Percentiles rank a stretch among this genome's conserved stretches.
Evolutionary conservation across 2,797 vertebrate genomes (phyloP).

Genomic region (Anguilla megastoma): DNA sequence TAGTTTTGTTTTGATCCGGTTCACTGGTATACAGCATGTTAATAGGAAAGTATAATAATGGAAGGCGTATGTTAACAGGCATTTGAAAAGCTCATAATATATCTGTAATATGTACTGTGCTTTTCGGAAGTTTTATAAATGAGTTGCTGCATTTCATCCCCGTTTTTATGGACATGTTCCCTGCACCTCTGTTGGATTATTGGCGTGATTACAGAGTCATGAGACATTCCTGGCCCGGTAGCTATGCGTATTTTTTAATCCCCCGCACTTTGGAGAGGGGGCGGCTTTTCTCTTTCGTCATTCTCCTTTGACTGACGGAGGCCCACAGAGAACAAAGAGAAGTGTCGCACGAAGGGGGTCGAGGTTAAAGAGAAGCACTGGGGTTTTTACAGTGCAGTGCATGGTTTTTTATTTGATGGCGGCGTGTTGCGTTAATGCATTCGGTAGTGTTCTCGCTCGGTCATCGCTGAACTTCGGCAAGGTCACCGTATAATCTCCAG

Average conservation of each 20-base stretch:
- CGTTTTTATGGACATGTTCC: slow-evolving; percentile 50
- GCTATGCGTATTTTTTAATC: slow-evolving; percentile 7
- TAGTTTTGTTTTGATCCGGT: background rate
- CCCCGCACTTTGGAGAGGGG: background rate
- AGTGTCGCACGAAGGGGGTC: background rate
- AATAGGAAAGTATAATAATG: background rate
- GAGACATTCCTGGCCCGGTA: background rate
- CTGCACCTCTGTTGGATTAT: slow-evolving; percentile 16
- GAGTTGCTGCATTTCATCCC: slow-evolving; percentile 55
- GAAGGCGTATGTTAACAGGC: background rate
- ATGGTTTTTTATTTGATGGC: background rate
- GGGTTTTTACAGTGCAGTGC: background rate
- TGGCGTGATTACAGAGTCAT: slow-evolving; percentile 25
- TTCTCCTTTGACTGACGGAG: background rate
- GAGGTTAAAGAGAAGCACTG: background rate
- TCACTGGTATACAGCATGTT: background rate
- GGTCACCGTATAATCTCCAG: background rate
- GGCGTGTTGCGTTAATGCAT: background rate
- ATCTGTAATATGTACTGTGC: background rate
- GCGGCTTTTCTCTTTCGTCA: background rate
- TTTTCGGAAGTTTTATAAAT: slow-evolving; percentile 35
- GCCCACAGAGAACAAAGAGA: background rate
- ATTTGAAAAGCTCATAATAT: background rate
- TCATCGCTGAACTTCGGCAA: background rate
- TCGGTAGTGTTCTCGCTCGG: background rate